Evolutionary conservation across 2,113 vertebrate genomes (phyloP).

Genomic region (Turnix velox): DNA sequence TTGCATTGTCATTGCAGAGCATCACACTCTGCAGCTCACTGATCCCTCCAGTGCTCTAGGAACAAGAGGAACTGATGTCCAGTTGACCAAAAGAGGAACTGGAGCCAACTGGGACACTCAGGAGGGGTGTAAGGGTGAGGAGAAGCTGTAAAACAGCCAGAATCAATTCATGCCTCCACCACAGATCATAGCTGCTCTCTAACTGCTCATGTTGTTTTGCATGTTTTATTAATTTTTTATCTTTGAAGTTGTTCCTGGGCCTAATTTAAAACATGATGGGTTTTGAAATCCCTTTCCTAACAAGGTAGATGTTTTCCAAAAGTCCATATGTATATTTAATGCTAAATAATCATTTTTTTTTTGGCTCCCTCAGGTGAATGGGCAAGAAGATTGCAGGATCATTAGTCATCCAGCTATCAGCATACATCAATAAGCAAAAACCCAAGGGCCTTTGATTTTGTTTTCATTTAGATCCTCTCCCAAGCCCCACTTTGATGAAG

Average conservation of each 20-base stretch:
- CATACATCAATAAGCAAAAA: background rate
- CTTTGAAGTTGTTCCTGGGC: background rate
- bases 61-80: rapidly evolving
- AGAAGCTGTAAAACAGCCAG: background rate
- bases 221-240: background rate
- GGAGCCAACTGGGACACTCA: background rate
- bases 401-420: background rate
- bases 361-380: background rate
- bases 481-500: slow-evolving; percentile 10
- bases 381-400: background rate
- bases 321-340: background rate
- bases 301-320: background rate
- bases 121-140: background rate
- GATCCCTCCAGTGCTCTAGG: rapidly evolving
- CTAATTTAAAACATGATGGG: background rate
- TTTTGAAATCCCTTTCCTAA: background rate
- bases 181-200: background rate
- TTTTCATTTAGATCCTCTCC: background rate
- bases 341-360: background rate
- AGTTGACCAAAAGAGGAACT: too few species aligned
- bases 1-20: background rate
- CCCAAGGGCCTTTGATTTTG: background rate
- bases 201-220: background rate
- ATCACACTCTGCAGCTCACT: background rate
- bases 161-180: background rate